These are phyloP conservation scores for Zalophus californianus DNA, from an alignment of 2,797 vertebrate species.

Conservation along the genomic window DNA sequence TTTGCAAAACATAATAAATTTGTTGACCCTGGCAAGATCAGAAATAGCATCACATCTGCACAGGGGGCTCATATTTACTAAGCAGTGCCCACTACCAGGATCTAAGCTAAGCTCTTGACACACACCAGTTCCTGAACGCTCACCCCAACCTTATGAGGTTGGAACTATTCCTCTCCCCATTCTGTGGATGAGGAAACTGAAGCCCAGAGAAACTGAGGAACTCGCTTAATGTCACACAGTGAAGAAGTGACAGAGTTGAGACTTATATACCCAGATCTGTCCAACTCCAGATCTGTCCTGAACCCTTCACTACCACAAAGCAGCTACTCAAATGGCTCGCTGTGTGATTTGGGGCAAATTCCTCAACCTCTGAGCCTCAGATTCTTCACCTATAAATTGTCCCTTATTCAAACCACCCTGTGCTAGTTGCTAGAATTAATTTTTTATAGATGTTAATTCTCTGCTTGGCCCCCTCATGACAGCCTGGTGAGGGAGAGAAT, in stretches of 20 bases:
- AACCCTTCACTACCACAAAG: neutral
- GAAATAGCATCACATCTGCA: neutral
- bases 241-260: neutral
- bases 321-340: neutral
- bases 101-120: neutral
- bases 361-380: neutral
- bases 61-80: neutral
- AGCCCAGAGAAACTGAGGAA: neutral
- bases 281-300: neutral
- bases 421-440: neutral
- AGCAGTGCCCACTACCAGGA: neutral
- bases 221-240: neutral
- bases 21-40: neutral
- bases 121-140: neutral
- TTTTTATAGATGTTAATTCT: neutral
- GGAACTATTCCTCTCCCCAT: neutral
- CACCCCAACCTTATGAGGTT: neutral
- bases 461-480: neutral
- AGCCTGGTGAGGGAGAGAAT: neutral
- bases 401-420: neutral
- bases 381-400: neutral
- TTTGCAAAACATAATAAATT: slow-evolving; percentile 11
- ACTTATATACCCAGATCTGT: neutral
- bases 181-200: neutral
- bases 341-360: neutral